These are phyloP conservation scores for Papilio demoleus DNA, from an alignment of 2,888 invertebrate genomes.

Conservation along the genomic window DNA sequence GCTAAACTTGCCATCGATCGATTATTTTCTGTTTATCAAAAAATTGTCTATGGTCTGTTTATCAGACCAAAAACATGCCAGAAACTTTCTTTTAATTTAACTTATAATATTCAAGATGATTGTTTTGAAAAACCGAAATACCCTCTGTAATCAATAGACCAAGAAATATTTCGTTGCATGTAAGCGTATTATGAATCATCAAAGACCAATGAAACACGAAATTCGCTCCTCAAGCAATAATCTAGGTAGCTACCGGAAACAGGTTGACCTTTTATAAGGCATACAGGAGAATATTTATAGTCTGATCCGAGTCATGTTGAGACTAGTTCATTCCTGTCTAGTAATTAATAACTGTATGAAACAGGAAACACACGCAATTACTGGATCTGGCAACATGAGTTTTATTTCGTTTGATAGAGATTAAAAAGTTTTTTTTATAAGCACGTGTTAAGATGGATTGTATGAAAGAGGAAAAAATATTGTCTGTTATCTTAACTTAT, in stretches of 20 bases:
- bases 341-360: neutral
- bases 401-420: neutral
- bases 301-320: slow-evolving; percentile 10
- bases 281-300: neutral
- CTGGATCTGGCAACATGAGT: neutral
- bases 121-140: too few relatives aligned
- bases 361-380: neutral
- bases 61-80: too few relatives aligned
- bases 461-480: neutral
- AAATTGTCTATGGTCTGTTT: too few relatives aligned
- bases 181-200: too few relatives aligned
- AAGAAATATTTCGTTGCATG: too few relatives aligned
- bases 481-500: neutral
- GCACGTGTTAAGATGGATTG: too few relatives aligned
- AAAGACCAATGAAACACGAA: neutral
- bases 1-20: too few relatives aligned
- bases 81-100: too few relatives aligned
- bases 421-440: neutral
- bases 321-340: neutral
- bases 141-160: too few relatives aligned
- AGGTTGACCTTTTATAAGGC: slow-evolving; percentile 25
- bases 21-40: too few relatives aligned
- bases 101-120: too few relatives aligned
- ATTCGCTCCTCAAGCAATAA: neutral
- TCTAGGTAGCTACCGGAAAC: slow-evolving; percentile 10